Conservation (phyloP, 2,113 vertebrate genomes). For the Carollia perspicillata region DNA sequence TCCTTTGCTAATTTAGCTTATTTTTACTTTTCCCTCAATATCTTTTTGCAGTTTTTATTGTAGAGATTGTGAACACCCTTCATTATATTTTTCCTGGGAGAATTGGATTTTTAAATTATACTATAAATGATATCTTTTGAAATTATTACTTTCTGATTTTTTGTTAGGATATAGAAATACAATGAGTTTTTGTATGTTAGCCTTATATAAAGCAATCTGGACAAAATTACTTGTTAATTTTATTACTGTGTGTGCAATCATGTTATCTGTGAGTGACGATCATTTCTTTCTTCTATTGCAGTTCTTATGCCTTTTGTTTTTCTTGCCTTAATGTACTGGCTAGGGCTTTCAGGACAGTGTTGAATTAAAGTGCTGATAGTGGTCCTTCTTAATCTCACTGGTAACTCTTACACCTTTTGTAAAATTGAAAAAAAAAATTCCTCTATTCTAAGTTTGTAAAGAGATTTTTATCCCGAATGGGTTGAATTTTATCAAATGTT, state of each 20-base stretch:
- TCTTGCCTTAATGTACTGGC: not conserved
- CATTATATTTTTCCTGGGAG: not conserved
- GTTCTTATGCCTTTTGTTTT: not conserved
- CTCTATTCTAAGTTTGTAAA: not conserved
- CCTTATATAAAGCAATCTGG: not conserved
- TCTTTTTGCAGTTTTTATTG: not conserved
- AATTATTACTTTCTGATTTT: not conserved
- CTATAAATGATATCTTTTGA: not conserved
- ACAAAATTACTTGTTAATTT: not conserved
- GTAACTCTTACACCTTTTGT: not conserved
- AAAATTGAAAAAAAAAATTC: slow-evolving; percentile 3
- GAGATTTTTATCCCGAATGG: not conserved
- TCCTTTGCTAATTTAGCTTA: not conserved
- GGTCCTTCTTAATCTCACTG: not conserved
- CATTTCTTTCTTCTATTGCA: not conserved
- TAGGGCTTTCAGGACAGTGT: not conserved
- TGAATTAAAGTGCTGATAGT: not conserved
- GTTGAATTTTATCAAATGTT: not conserved
- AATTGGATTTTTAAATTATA: not conserved
- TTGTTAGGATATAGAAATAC: not conserved
- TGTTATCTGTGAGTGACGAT: not conserved
- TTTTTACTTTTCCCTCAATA: not conserved
- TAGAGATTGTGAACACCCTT: not conserved
- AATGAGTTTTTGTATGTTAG: not conserved
- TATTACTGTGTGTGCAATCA: not conserved